Conservation (phyloP, 30 jellyfish, hydroid and myxozoan genomes). For the Aurelia sp. region DNA sequence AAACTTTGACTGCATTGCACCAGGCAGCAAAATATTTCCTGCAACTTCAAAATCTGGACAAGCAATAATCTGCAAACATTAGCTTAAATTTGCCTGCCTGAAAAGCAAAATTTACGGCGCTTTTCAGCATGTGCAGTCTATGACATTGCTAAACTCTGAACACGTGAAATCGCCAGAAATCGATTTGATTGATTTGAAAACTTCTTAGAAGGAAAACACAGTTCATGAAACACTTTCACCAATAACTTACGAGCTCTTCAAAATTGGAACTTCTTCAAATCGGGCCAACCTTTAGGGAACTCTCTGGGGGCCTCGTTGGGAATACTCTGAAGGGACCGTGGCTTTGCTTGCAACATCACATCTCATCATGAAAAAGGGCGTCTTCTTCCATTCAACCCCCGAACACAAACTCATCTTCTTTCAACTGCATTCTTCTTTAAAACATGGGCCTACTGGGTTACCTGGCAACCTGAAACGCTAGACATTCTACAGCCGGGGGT, state of each 20-base stretch:
- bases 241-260: too few species aligned
- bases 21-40: slow-evolving; percentile 32
- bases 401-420: too few species aligned
- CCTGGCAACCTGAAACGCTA: slow-evolving; percentile 51
- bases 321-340: background rate
- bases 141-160: slow-evolving; percentile 36
- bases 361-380: too few species aligned
- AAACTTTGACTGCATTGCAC: background rate
- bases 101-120: slow-evolving; percentile 42
- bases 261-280: too few species aligned
- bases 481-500: slow-evolving; percentile 46
- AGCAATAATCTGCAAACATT: slow-evolving; percentile 61
- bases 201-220: background rate
- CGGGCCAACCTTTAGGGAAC: background rate
- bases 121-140: slow-evolving; percentile 40
- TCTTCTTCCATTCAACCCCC: too few species aligned
- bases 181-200: background rate
- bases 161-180: slow-evolving; percentile 31
- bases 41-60: slow-evolving; percentile 75
- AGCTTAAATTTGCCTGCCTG: slow-evolving; percentile 28
- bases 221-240: too few species aligned
- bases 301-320: background rate
- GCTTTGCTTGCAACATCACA: too few species aligned
- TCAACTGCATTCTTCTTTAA: background rate
- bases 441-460: slow-evolving; percentile 30